Evolutionary conservation across 2,888 invertebrate species (phyloP), one percentile per base, ranked within the genome.

Genomic region (Drosophila trichaetosa): DNA sequence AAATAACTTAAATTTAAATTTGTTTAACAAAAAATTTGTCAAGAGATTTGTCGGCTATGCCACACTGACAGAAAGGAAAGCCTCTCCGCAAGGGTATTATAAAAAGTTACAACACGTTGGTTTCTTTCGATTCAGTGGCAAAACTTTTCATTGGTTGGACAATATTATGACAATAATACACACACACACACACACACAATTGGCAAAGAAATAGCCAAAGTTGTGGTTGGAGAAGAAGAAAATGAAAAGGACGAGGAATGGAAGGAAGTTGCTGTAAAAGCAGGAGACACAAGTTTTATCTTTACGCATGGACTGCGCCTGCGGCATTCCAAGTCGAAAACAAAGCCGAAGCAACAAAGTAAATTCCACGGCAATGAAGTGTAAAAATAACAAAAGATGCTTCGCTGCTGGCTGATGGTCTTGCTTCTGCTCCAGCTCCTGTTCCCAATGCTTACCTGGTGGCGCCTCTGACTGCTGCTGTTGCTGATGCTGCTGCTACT

Each of bases 351-450:
- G 73, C 79, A 84, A 87, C 85, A 87, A 85, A 89, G 85, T 85
- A 87, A 88, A 89, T 87, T 87, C 88, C 79, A 83, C 79, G 82
- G 89, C 87, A 87, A 87, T 89, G 87, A 87, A 87, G 87, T 87
- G 88, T 89, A 87, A 87, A 86, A 86, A 86, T 85, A 86, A 86
- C 85, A 89, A 86, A 89, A 86, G 89, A 89, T 80, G 72, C 69
- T 82, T 68, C 60, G 33, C 24, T 36, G 27, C 54, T 27, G 53
- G 31, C 13, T 31, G 21, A 31, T 21, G 36, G n/a, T 48, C n/a
- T 63, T 24, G 29, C 16, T 53, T n/a, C 18, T 24, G 11, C 53
- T 62, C 31, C 53, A 33, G 29, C 34, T n/a, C 7, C 40, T 24
- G 13, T 3, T 53, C 29, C 10, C 29, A 53, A 27, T 24, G 40